These are phyloP conservation scores for Eciton burchellii DNA, from an alignment of 1,140 invertebrate species.

Conservation along the genomic window DNA sequence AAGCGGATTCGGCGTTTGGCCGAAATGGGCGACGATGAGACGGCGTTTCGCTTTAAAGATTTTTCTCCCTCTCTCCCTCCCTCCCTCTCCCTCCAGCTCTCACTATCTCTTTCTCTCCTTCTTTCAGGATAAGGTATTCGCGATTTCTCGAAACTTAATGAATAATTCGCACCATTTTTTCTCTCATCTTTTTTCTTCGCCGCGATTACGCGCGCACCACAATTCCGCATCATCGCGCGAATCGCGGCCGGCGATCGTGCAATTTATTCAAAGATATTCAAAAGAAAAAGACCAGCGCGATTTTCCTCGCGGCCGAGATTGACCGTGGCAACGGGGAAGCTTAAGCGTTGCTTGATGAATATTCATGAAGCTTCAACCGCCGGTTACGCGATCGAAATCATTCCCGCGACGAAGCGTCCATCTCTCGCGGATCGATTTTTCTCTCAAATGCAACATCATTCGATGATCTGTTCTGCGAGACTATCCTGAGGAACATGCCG, in stretches of 20 bases:
- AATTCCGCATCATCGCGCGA: slow-evolving; percentile 20
- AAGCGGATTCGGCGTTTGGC: slow-evolving; percentile 60
- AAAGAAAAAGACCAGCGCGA: slow-evolving; percentile 39
- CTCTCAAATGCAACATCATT: no score
- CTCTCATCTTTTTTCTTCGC: slow-evolving; percentile 12
- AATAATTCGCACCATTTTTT: slow-evolving; percentile 57
- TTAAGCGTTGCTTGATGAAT: slow-evolving; percentile 51
- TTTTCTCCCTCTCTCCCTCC: not conserved
- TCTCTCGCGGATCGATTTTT: no score
- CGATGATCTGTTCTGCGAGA: no score
- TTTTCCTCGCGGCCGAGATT: slow-evolving; percentile 44
- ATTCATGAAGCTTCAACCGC: slow-evolving; percentile 52
- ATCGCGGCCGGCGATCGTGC: slow-evolving; percentile 31
- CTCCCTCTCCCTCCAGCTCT: not conserved
- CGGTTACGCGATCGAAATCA: slow-evolving; percentile 31
- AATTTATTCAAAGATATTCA: slow-evolving; percentile 63
- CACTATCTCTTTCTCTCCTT: no score
- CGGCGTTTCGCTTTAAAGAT: not conserved
- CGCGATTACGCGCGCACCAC: slow-evolving; percentile 24
- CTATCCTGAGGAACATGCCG: no score
- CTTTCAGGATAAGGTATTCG: not conserved
- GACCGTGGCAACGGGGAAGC: slow-evolving; percentile 50
- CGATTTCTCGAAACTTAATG: slow-evolving; percentile 39
- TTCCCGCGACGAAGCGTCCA: not conserved
- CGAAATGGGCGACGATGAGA: slow-evolving; percentile 12